Evolutionary conservation across 2,797 vertebrate species (phyloP).

Genomic region (Rhadinocentrus ornatus): DNA sequence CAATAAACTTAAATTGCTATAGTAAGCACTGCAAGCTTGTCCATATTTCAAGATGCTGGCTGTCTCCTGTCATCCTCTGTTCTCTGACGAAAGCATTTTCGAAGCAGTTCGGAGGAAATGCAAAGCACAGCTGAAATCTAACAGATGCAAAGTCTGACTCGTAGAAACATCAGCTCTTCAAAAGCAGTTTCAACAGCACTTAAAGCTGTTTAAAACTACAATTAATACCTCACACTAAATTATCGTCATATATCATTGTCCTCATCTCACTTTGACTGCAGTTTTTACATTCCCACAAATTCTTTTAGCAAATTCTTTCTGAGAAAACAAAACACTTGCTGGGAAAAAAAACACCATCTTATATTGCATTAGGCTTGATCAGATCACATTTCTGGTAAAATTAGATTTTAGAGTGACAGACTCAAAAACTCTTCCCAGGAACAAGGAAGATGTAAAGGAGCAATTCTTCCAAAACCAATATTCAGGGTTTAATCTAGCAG

Average conservation of each 20-base stretch:
- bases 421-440: constrained; percentile 5
- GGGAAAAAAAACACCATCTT: constrained; percentile 6
- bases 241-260: constrained; percentile 1
- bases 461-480: constrained; percentile 15
- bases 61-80: constrained; percentile 41
- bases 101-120: constrained; percentile 29
- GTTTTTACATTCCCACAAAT: constrained; percentile 2
- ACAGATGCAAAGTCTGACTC: constrained; percentile 25
- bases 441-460: background rate
- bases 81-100: constrained; percentile 46
- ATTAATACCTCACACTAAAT: constrained; percentile 7
- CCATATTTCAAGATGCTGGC: constrained; percentile 27
- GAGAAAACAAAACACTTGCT: constrained; percentile 19
- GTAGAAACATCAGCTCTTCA: constrained; percentile 33
- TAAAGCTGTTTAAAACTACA: constrained; percentile 14
- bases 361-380: constrained; percentile 28
- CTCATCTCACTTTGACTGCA: constrained; percentile 2
- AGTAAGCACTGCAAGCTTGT: constrained; percentile 24
- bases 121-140: constrained; percentile 23
- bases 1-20: constrained; percentile 2
- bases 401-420: constrained; percentile 22
- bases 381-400: constrained; percentile 17
- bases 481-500: constrained; percentile 9
- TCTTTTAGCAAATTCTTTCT: background rate
- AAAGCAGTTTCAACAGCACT: constrained; percentile 20